Evolutionary conservation across 2,888 invertebrate genomes (phyloP).

Genomic region (Platerodrilus igneus): DNA sequence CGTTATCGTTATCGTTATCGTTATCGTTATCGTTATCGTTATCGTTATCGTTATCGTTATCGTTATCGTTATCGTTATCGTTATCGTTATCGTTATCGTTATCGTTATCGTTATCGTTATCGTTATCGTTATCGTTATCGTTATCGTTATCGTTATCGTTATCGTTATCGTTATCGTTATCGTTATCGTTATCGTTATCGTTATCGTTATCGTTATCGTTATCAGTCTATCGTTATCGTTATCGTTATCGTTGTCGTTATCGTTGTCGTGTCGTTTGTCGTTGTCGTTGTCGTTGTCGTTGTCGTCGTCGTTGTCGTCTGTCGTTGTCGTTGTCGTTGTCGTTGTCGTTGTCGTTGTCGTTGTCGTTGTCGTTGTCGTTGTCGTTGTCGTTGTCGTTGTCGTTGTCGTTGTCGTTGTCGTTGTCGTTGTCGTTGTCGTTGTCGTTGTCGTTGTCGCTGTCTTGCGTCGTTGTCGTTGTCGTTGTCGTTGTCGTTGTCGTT

Average conservation of each 20-base stretch:
- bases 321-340: too few species aligned
- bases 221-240: conserved; percentile 3
- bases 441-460: too few species aligned
- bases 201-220: conserved; percentile 2
- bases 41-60: not conserved
- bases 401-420: too few species aligned
- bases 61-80: conserved; percentile 3
- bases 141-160: conserved; percentile 6
- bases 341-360: too few species aligned
- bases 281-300: too few species aligned
- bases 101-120: conserved; percentile 6
- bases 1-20: conserved; percentile 4
- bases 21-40: conserved; percentile 2
- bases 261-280: too few species aligned
- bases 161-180: conserved; percentile 5
- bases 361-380: too few species aligned
- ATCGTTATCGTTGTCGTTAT: conserved; percentile 1
- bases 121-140: conserved; percentile 4
- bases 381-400: too few species aligned
- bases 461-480: too few species aligned
- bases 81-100: conserved; percentile 3
- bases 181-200: conserved; percentile 5
- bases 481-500: too few species aligned
- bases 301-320: too few species aligned
- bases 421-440: too few species aligned